Percentiles rank a stretch among this genome's conserved stretches.
These are phyloP conservation scores for Bubo scandiacus DNA, from an alignment of 2,113 vertebrate species.

Conservation along the genomic window DNA sequence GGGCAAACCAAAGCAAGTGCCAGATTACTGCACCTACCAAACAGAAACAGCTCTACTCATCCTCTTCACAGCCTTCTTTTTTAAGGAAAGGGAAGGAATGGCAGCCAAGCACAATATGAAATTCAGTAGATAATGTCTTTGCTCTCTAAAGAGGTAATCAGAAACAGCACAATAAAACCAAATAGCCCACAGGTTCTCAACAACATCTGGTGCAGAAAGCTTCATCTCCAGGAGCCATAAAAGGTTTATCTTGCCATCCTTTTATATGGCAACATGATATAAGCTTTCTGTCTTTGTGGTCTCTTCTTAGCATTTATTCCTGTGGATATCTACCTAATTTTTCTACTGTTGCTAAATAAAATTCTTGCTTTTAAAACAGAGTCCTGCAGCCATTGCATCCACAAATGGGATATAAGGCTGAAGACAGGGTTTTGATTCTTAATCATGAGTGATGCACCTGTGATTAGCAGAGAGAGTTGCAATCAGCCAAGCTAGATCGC, in stretches of 20 bases:
- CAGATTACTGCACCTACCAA: background rate
- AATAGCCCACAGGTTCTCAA: background rate
- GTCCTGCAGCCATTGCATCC: background rate
- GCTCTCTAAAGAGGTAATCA: background rate
- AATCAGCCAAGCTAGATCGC: background rate
- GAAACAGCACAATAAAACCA: background rate
- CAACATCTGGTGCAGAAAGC: background rate
- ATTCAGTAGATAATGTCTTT: background rate
- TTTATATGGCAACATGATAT: background rate
- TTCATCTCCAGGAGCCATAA: background rate
- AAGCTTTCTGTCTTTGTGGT: background rate
- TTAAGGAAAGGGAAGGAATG: background rate
- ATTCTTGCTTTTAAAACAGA: background rate
- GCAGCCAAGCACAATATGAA: background rate
- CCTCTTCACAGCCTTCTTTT: background rate
- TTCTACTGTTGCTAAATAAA: background rate
- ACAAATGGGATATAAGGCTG: background rate
- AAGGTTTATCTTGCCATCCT: background rate
- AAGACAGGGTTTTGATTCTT: background rate
- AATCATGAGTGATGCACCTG: constrained; percentile 29
- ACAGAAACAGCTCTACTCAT: background rate
- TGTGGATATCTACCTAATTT: background rate
- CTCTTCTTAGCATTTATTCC: background rate
- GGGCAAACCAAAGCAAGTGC: background rate
- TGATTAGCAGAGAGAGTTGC: constrained; percentile 42